Evolutionary conservation across 2,888 invertebrate genomes (phyloP), one percentile per base, ranked within the genome.

Genomic region (Cephus rjabovi): DNA sequence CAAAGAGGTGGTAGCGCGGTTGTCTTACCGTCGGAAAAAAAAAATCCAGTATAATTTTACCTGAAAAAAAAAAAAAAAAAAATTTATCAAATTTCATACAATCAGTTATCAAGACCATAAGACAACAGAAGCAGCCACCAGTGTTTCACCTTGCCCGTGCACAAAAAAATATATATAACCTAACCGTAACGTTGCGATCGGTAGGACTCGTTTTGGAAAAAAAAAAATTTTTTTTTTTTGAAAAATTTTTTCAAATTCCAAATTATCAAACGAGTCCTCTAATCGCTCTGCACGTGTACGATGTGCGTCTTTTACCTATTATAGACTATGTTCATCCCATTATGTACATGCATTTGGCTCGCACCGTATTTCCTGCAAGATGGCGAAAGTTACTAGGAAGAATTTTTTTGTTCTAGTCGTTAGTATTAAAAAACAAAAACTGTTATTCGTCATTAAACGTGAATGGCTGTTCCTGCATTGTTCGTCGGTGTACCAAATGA

Each of bases 311-410:
- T 82, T 82, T 31, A 69, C 34, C 34, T 81, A 82, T 85, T 86
- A 84, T 83, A 83, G 82, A 37, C 69, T 83, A 84, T 84, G 83
- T 83, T 86, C 85, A 82, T 86, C 82, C 84, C 80, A 79, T 84
- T 83, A 82, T 85, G 82, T 82, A 84, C 83, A 87, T 86, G 87
- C 87, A 88, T 85, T 82, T 86, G 80, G 82, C 82, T 87, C 83
- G 87, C 87, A 88, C 86, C 80, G 83, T 84, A 84, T 35, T 35
- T 85, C 84, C 84, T 84, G 85, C 87, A 87, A 86, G 83, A 85
- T 80, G 79, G 80, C 86, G 80, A 77, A 83, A 84, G 84, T 88
- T 87, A 84, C 79, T 85, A 85, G 86, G 85, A 85, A 84, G 1
- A 40, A 33, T 4, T 33, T 4, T 33, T 4, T 4, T 12, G 30